These are phyloP conservation scores for Epinotia nisella DNA, from an alignment of 2,888 invertebrate genomes.

Conservation along the genomic window DNA sequence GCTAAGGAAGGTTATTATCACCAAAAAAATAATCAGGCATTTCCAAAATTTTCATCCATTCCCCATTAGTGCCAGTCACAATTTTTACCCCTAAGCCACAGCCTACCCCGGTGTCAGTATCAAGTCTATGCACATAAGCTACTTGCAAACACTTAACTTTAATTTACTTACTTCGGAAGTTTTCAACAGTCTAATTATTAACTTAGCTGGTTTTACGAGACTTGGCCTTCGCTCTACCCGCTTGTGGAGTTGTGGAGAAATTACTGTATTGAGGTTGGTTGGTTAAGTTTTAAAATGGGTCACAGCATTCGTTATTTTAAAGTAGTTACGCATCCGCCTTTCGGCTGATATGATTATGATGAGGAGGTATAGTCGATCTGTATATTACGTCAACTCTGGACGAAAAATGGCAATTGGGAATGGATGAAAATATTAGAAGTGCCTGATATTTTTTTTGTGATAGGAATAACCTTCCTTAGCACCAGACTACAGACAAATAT, in stretches of 20 bases:
- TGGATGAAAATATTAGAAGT: too few species aligned
- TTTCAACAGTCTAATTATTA: slow-evolving; percentile 39
- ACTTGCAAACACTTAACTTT: slow-evolving; percentile 29
- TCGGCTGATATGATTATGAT: too few species aligned
- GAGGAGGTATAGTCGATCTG: too few species aligned
- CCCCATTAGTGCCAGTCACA: neutral
- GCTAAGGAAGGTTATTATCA: too few species aligned
- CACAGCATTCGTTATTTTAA: neutral
- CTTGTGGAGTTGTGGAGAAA: neutral
- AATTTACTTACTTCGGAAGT: slow-evolving; percentile 36
- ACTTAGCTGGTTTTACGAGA: slow-evolving; percentile 35
- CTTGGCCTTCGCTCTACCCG: slow-evolving; percentile 30
- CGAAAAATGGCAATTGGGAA: too few species aligned
- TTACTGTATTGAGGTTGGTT: neutral
- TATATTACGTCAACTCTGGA: too few species aligned
- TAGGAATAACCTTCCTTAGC: too few species aligned
- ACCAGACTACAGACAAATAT: too few species aligned
- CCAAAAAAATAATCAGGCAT: too few species aligned
- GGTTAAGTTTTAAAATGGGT: neutral
- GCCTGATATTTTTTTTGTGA: too few species aligned
- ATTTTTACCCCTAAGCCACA: neutral
- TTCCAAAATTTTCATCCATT: too few species aligned
- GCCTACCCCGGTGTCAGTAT: neutral
- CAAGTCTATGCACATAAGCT: slow-evolving; percentile 12
- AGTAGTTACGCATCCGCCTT: too few species aligned